Percentiles rank a stretch among this genome's conserved stretches.
Evolutionary conservation across 2,113 vertebrate species (phyloP).

Genomic region (Xenus cinereus): DNA sequence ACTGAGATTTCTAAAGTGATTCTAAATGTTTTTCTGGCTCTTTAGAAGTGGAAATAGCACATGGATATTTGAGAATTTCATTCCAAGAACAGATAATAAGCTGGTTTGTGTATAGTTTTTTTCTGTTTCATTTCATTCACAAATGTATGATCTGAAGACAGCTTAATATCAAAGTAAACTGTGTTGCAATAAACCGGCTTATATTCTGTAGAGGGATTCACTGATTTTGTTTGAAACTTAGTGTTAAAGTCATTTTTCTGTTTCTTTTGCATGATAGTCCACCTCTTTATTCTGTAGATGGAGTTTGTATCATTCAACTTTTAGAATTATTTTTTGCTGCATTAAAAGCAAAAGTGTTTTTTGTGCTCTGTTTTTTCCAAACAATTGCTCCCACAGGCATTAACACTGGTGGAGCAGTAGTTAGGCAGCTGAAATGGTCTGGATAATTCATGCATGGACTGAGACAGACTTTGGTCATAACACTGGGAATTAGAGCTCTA

Average conservation of each 20-base stretch:
- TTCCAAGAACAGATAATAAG: not conserved
- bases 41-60: not conserved
- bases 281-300: not conserved
- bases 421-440: not conserved
- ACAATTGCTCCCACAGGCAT: not conserved
- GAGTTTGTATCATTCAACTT: not conserved
- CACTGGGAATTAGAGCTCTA: not conserved
- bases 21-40: not conserved
- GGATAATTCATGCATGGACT: not conserved
- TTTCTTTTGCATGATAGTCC: not conserved
- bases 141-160: not conserved
- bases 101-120: not conserved
- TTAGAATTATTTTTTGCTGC: not conserved
- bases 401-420: not conserved
- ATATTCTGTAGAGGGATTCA: not conserved
- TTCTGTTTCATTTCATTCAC: not conserved
- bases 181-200: not conserved
- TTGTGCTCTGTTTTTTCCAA: not conserved
- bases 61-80: not conserved
- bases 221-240: not conserved
- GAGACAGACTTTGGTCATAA: not conserved
- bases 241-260: not conserved
- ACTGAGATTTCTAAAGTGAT: not conserved
- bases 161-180: not conserved
- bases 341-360: not conserved